A percentile compares a stretch with the other conserved stretches of the same genome.
These are phyloP conservation scores for Platypus cylindrus DNA, from an alignment of 2,888 invertebrate species.

Conservation along the genomic window DNA sequence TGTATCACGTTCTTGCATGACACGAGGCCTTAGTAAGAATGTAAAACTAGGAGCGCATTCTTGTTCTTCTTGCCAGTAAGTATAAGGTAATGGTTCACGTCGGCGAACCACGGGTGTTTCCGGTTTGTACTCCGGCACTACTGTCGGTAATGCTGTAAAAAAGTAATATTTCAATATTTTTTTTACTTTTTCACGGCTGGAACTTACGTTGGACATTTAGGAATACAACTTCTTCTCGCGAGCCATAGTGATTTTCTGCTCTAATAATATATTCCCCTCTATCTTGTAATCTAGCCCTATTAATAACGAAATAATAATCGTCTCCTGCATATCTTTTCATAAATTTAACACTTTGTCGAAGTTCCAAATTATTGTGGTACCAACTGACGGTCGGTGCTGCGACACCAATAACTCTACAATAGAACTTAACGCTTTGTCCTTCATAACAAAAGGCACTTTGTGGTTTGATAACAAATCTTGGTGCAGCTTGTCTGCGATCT, in stretches of 20 bases:
- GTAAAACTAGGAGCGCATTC: slow-evolving; percentile 93
- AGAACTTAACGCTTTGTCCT: slow-evolving; percentile 94
- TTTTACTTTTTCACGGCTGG: background rate
- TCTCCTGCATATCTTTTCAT: slow-evolving; percentile 97
- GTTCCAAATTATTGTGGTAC: slow-evolving; percentile 85
- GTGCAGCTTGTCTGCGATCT: slow-evolving; percentile 96
- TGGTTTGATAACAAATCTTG: slow-evolving; percentile 94
- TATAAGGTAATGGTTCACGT: slow-evolving; percentile 72
- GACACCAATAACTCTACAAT: slow-evolving; percentile 89
- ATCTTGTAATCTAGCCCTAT: slow-evolving; percentile 88
- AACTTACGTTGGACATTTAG: slow-evolving; percentile 88
- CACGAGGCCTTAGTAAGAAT: slow-evolving; percentile 95
- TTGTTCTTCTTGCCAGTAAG: slow-evolving; percentile 85
- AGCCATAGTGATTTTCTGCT: slow-evolving; percentile 94
- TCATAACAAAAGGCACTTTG: slow-evolving; percentile 92
- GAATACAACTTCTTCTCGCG: slow-evolving; percentile 91
- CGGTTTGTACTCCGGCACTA: slow-evolving; percentile 52
- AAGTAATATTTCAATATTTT: slow-evolving; percentile 3
- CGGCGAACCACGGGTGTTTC: slow-evolving; percentile 60
- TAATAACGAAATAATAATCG: slow-evolving; percentile 95
- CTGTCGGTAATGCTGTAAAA: slow-evolving; percentile 57
- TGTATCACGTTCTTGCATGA: slow-evolving; percentile 90
- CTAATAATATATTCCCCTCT: slow-evolving; percentile 94
- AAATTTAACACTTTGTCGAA: slow-evolving; percentile 94
- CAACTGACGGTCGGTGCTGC: slow-evolving; percentile 93